Evolutionary conservation across 2,888 invertebrate species (phyloP), one percentile per base, ranked within the genome.

Genomic region (Apantesis nais): DNA sequence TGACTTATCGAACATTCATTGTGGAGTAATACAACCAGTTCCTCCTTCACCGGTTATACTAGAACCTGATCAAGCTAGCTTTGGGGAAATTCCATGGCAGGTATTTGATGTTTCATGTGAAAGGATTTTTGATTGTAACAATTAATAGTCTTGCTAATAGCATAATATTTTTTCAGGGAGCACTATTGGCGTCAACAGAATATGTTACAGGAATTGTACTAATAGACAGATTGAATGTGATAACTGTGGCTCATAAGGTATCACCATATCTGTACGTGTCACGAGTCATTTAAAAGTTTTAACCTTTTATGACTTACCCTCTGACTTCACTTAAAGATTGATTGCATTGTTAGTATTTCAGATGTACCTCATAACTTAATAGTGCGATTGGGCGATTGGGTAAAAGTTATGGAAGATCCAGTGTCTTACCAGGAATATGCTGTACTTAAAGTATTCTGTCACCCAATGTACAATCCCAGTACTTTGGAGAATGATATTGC

Each of bases 401-500:
- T 98, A 86, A 97, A 96, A 0, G 95, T 95, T 37, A 95, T 93
- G 8, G 96, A 95, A 48, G 97, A 98, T 79, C 96, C 96, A 0
- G 95, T 96, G 67, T 95, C 97, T 0, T 96, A 96, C 73, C 95
- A 96, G 81, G 97, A 97, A 85, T 95, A 96, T 76, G 90, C 88
- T 9, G 92, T 97, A 0, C 85, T 91, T 5, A 95, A 92, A 79
- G 96, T 97, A 58, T 96, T 95, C 76, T 92, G 96, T 11, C 96
- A 96, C 81, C 96, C 97, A 0, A 95, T 96, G 29, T 99, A 96
- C 88, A 97, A 97, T 85, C 89, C 96, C 0, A 95, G 94, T 70
- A 98, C 97, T 75, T 94, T 98, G 62, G 96, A 97, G 78, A 98
- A 97, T 86, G 98, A 98, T 87, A 95, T 99, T 55, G 98, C 98